Percentiles rank a stretch among this genome's conserved stretches.
These are phyloP conservation scores for Zosterops lateralis DNA, from an alignment of 2,113 vertebrate species.

Conservation along the genomic window DNA sequence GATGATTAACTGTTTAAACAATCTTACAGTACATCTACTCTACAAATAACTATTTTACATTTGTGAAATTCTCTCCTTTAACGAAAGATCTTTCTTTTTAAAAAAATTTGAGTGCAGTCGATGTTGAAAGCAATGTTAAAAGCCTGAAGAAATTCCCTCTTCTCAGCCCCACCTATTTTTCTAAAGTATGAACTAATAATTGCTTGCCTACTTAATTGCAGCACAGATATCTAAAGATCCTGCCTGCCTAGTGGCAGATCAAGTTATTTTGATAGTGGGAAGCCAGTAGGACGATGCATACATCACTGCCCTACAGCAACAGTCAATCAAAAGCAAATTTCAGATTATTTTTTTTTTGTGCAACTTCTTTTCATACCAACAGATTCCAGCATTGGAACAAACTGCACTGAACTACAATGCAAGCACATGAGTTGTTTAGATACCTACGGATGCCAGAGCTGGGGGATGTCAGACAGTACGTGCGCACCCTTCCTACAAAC, in stretches of 20 bases:
- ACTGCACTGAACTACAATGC: constrained; percentile 70
- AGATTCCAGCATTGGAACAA: constrained; percentile 36
- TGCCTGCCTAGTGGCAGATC: background rate
- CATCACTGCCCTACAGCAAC: rapidly evolving
- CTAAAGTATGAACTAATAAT: background rate
- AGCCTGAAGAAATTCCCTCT: background rate
- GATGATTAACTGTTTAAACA: background rate
- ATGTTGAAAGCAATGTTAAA: background rate
- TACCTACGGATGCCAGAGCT: constrained; percentile 91
- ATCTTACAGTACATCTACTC: background rate
- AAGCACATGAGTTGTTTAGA: constrained; percentile 89
- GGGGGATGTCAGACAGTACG: constrained; percentile 87
- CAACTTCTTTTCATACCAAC: constrained; percentile 12
- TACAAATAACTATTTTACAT: background rate
- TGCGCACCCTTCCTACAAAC: constrained; percentile 86
- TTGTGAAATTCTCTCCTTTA: background rate
- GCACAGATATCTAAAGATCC: background rate
- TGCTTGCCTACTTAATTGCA: background rate
- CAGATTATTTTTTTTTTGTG: background rate
- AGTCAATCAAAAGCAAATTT: background rate
- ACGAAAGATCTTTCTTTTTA: background rate
- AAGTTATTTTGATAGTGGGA: background rate
- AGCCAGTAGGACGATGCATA: background rate
- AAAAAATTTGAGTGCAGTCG: background rate
- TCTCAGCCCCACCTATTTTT: background rate